A percentile compares a stretch with the other conserved stretches of the same genome.
Evolutionary conservation across 1,140 invertebrate species (phyloP).

Genomic region (Tigriopus japonicus): DNA sequence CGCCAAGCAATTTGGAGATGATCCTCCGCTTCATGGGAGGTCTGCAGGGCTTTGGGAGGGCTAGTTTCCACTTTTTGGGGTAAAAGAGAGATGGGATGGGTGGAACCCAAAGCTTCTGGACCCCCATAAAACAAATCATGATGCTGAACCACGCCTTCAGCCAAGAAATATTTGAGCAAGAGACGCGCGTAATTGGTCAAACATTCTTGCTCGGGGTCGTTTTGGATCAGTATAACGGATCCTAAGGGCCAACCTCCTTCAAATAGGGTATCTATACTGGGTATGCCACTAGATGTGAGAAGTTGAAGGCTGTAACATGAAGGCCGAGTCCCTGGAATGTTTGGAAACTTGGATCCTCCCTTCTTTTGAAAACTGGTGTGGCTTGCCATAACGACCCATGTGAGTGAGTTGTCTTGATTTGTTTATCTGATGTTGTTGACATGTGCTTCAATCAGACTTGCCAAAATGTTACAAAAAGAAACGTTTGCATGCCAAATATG

Average conservation of each 20-base stretch:
- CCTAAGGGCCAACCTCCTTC: not conserved
- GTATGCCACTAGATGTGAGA: not conserved
- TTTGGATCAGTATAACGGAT: not conserved
- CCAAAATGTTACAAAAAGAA: too few relatives aligned
- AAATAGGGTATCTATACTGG: not conserved
- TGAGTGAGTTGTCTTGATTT: too few relatives aligned
- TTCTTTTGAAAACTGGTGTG: conserved; percentile 1
- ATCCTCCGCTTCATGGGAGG: not conserved
- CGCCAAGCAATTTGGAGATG: not conserved
- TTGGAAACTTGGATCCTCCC: not conserved
- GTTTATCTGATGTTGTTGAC: too few relatives aligned
- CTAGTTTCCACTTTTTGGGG: too few relatives aligned
- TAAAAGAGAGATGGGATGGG: not conserved
- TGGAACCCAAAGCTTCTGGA: not conserved
- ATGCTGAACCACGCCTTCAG: not conserved
- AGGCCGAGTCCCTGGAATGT: not conserved
- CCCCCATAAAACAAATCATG: not conserved
- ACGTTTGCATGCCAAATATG: too few relatives aligned
- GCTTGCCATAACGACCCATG: too few relatives aligned
- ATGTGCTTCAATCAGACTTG: too few relatives aligned
- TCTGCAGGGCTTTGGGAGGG: not conserved
- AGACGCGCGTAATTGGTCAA: not conserved
- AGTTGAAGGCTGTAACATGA: not conserved
- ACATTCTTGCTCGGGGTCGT: not conserved
- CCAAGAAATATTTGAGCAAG: not conserved